Percentiles rank a stretch among this genome's conserved stretches.
These are phyloP conservation scores for Isurus oxyrinchus DNA, from an alignment of 2,113 vertebrate genomes.

Conservation along the genomic window DNA sequence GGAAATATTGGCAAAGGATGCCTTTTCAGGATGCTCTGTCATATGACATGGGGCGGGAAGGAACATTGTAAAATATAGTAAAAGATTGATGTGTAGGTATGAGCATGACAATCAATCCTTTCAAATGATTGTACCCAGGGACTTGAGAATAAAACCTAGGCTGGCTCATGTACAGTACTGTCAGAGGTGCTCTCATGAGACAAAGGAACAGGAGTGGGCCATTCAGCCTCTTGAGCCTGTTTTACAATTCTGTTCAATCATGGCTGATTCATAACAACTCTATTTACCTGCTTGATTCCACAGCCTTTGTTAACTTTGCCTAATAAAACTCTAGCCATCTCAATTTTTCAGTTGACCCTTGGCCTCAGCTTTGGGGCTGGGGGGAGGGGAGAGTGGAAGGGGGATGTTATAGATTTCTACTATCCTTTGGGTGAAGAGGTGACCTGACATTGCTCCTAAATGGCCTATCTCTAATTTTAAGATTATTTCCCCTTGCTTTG, in stretches of 20 bases:
- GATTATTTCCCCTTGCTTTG: neutral
- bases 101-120: neutral
- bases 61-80: neutral
- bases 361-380: too few relatives aligned
- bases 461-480: neutral
- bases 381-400: too few relatives aligned
- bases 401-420: too few relatives aligned
- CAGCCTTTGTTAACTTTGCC: neutral
- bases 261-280: neutral
- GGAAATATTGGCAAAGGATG: neutral
- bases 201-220: neutral
- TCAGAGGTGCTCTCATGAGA: neutral
- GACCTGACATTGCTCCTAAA: too few relatives aligned
- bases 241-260: neutral
- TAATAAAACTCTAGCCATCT: too few relatives aligned
- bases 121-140: neutral
- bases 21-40: too few relatives aligned
- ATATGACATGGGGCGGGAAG: neutral
- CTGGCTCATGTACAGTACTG: neutral
- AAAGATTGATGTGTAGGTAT: neutral
- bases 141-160: neutral
- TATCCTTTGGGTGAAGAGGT: too few relatives aligned
- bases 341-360: too few relatives aligned
- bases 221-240: neutral
- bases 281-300: neutral